These are phyloP conservation scores for Drosophila saltans DNA, from an alignment of 1,140 invertebrate species.

Conservation along the genomic window DNA sequence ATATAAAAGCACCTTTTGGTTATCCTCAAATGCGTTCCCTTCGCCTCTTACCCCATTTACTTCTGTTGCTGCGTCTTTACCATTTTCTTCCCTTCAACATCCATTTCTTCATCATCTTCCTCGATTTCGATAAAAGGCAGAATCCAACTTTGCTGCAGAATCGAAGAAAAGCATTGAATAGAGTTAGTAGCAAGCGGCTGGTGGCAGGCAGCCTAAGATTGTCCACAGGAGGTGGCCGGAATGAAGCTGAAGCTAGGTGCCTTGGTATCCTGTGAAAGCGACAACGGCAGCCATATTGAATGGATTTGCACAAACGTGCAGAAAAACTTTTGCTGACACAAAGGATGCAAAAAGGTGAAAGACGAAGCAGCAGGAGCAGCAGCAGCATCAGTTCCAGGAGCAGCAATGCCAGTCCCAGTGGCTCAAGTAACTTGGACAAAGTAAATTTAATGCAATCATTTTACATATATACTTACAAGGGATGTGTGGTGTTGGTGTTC, in stretches of 20 bases:
- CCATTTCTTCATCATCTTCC: background rate
- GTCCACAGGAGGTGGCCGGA: slow-evolving; percentile 57
- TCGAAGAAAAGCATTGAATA: slow-evolving; percentile 81
- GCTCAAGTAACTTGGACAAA: slow-evolving; percentile 60
- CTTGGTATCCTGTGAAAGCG: slow-evolving; percentile 43
- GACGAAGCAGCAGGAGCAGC: slow-evolving; percentile 50
- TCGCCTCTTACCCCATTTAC: slow-evolving; percentile 8
- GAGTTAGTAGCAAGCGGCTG: slow-evolving; percentile 53
- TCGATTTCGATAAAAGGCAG: slow-evolving; percentile 60
- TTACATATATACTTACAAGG: slow-evolving; percentile 50
- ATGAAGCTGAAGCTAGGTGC: slow-evolving; percentile 21
- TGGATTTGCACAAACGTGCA: slow-evolving; percentile 79
- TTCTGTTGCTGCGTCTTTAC: background rate
- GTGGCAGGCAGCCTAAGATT: slow-evolving; percentile 64
- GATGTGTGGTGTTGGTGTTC: slow-evolving; percentile 8
- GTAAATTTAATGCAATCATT: slow-evolving; percentile 70
- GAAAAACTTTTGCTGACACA: slow-evolving; percentile 80
- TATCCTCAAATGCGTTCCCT: slow-evolving; percentile 79
- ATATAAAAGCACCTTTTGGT: slow-evolving; percentile 82
- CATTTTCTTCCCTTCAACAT: background rate
- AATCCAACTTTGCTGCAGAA: slow-evolving; percentile 79
- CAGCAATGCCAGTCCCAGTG: background rate
- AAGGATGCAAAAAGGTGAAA: slow-evolving; percentile 77
- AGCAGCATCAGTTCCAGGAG: slow-evolving; percentile 19
- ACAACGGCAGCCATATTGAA: slow-evolving; percentile 78